These are phyloP conservation scores for Penaeus monodon DNA, from an alignment of 2,888 invertebrate genomes.

Conservation along the genomic window DNA sequence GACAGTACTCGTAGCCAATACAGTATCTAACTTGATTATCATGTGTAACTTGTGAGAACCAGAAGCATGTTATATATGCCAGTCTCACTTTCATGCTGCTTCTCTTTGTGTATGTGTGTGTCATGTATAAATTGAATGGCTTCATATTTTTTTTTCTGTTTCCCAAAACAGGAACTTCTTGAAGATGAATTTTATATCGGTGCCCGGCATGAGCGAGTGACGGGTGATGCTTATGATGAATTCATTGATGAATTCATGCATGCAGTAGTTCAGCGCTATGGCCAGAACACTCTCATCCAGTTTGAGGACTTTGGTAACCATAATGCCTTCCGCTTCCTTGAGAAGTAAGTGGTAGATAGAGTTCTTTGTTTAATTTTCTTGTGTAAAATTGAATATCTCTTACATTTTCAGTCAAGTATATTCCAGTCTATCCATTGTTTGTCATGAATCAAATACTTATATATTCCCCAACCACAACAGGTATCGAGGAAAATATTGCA, in stretches of 20 bases:
- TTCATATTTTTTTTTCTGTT: too few relatives aligned
- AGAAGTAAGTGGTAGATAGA: conserved; percentile 73
- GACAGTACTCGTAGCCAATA: too few relatives aligned
- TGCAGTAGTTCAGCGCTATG: conserved; percentile 86
- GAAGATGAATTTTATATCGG: conserved; percentile 97
- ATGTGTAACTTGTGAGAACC: too few relatives aligned
- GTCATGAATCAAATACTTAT: background rate
- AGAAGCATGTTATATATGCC: too few relatives aligned
- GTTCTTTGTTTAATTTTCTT: background rate
- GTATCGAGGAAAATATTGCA: conserved; percentile 89
- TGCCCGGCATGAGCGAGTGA: conserved; percentile 84
- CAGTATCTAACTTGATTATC: too few relatives aligned
- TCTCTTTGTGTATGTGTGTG: background rate
- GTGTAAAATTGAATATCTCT: background rate
- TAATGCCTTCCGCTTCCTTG: conserved; percentile 93
- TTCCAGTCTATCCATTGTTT: background rate
- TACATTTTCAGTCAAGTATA: background rate
- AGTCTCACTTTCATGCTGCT: too few relatives aligned
- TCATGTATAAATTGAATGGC: background rate
- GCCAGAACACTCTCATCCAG: conserved; percentile 87
- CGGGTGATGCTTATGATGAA: conserved; percentile 88
- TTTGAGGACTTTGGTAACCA: conserved; percentile 99
- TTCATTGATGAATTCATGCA: conserved; percentile 98
- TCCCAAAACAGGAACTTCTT: conserved; percentile 77
- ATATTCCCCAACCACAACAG: conserved; percentile 21